These are phyloP conservation scores for Papilio gigon DNA, from an alignment of 2,888 invertebrate genomes.

Conservation along the genomic window DNA sequence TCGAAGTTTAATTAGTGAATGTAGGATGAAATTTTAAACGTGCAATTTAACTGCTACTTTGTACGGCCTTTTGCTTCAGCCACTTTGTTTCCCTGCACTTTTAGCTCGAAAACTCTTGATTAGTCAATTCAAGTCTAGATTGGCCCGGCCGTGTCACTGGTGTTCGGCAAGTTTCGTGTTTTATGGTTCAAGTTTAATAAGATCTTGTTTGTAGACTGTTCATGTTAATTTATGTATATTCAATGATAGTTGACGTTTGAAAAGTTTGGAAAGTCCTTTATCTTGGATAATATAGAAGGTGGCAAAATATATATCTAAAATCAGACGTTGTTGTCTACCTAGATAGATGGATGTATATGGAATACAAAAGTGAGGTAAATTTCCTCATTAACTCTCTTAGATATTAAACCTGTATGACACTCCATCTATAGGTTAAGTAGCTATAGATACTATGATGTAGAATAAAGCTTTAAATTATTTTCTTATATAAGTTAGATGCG, in stretches of 20 bases:
- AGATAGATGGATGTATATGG: too few species aligned
- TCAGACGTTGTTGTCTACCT: too few species aligned
- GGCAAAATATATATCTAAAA: too few species aligned
- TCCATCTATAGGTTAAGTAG: too few species aligned
- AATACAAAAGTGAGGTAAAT: too few species aligned
- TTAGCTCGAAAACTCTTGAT: constrained; percentile 20
- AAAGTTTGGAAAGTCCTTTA: neutral
- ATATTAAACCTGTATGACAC: too few species aligned
- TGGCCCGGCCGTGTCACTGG: neutral
- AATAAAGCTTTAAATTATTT: too few species aligned
- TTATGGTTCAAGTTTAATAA: neutral
- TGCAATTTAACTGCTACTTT: constrained; percentile 20
- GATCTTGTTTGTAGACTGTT: neutral
- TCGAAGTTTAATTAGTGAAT: constrained; percentile 32
- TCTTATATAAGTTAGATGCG: too few species aligned
- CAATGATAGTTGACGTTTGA: neutral
- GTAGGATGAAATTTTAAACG: constrained; percentile 25
- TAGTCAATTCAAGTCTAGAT: constrained; percentile 16
- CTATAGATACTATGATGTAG: too few species aligned
- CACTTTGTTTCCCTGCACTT: constrained; percentile 7
- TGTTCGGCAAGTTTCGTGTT: neutral
- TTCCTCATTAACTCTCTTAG: too few species aligned
- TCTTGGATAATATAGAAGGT: too few species aligned
- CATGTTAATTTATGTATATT: constrained; percentile 2
- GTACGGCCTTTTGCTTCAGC: constrained; percentile 13